These are phyloP conservation scores for Erebia aethiops DNA, from an alignment of 2,888 invertebrate species.

Conservation along the genomic window DNA sequence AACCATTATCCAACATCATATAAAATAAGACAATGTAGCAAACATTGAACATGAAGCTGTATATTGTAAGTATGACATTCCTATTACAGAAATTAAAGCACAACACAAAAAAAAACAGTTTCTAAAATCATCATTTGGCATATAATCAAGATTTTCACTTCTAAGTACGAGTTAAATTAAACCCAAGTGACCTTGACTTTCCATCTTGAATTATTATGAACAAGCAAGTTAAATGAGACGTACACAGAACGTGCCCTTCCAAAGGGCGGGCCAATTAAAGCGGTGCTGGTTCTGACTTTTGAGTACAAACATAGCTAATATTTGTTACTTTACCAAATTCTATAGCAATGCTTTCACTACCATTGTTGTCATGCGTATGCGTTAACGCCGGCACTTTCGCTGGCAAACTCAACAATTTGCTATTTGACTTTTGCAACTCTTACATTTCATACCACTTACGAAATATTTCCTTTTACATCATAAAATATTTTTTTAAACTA, in stretches of 20 bases:
- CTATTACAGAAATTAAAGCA: no score
- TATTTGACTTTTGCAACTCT: conserved; percentile 54
- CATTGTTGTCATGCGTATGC: conserved; percentile 56
- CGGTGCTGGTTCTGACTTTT: conserved; percentile 42
- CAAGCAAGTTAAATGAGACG: conserved; percentile 31
- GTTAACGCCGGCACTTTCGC: conserved; percentile 59
- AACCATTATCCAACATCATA: no score
- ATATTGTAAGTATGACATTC: no score
- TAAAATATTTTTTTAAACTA: conserved; percentile 41
- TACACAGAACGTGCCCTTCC: conserved; percentile 32
- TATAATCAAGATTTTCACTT: neutral
- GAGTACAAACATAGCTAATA: conserved; percentile 49
- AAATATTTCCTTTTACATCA: conserved; percentile 42
- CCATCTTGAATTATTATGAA: conserved; percentile 16
- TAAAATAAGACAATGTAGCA: no score
- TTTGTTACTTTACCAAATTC: conserved; percentile 53
- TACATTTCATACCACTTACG: conserved; percentile 43
- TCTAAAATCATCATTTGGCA: neutral
- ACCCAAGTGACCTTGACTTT: conserved; percentile 18
- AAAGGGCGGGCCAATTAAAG: conserved; percentile 34
- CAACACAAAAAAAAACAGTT: neutral
- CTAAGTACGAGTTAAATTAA: neutral
- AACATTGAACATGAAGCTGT: no score
- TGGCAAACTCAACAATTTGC: conserved; percentile 49
- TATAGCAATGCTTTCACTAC: conserved; percentile 61